Conservation (phyloP, 1,140 invertebrate species). For the Sesamia nonagrioides region DNA sequence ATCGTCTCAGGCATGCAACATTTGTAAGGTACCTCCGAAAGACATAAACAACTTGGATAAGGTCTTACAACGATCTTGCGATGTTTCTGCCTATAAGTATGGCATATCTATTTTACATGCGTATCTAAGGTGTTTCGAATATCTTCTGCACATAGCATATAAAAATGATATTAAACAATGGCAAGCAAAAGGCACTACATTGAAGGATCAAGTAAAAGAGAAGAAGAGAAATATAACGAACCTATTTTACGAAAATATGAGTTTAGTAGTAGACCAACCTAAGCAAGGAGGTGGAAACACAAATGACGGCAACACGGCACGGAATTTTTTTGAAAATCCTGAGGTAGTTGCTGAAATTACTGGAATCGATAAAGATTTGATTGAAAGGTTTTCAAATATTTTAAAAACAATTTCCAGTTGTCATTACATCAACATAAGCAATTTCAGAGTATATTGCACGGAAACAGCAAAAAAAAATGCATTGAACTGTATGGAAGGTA, state of each 20-base stretch:
- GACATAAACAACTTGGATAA: slow-evolving; percentile 19
- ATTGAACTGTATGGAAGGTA: no score
- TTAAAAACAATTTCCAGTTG: slow-evolving; percentile 13
- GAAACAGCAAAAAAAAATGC: no score
- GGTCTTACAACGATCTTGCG: not conserved
- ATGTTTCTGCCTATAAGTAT: not conserved
- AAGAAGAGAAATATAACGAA: not conserved
- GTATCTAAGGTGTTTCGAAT: slow-evolving; percentile 4
- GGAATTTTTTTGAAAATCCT: not conserved
- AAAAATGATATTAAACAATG: slow-evolving; percentile 14
- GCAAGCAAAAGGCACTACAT: slow-evolving; percentile 1
- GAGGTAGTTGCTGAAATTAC: slow-evolving; percentile 3
- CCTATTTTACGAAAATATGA: slow-evolving; percentile 3
- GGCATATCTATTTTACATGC: slow-evolving; percentile 10
- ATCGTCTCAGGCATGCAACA: not conserved
- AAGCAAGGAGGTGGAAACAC: slow-evolving; percentile 13
- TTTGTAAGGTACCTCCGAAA: slow-evolving; percentile 14
- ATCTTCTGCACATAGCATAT: slow-evolving; percentile 7
- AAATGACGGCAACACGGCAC: slow-evolving; percentile 7
- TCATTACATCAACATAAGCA: not conserved
- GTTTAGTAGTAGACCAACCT: slow-evolving; percentile 8
- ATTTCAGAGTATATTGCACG: no score
- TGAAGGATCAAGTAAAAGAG: slow-evolving; percentile 9
- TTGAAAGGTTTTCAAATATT: slow-evolving; percentile 5
- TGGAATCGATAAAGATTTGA: slow-evolving; percentile 4